phyloP scores from a whole-genome alignment of 2,888 invertebrate genomes.

The Lithodes maja region DNA sequence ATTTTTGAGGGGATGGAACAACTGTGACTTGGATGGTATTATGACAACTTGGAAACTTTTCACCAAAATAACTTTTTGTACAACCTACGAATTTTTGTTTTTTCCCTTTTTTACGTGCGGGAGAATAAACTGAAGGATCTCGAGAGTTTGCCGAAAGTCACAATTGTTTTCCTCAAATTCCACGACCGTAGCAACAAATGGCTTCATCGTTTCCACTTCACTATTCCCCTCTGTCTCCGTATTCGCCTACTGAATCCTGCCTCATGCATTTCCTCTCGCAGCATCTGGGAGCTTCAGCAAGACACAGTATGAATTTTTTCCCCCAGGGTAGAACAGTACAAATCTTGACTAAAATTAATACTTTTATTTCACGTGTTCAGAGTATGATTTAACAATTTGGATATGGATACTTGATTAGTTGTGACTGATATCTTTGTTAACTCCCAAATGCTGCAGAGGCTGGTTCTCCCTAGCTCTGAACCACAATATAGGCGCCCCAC shows the following conservation, averaged over 20 bases:
- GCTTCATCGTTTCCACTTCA: background rate
- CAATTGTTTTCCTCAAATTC: background rate
- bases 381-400: no score
- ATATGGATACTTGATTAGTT: no score
- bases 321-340: background rate
- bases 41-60: background rate
- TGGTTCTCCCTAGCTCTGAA: constrained; percentile 41
- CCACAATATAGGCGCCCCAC: constrained; percentile 39
- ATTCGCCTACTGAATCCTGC: constrained; percentile 38
- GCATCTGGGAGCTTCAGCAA: constrained; percentile 41
- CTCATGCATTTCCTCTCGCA: constrained; percentile 34
- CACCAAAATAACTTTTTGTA: no score
- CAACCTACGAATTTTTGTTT: no score
- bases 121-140: background rate
- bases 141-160: background rate
- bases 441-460: constrained; percentile 36
- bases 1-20: background rate
- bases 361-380: no score
- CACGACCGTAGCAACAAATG: background rate
- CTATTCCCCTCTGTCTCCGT: constrained; percentile 44
- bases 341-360: background rate
- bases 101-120: no score
- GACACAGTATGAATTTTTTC: background rate
- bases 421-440: background rate
- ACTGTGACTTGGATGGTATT: background rate